A percentile compares a stretch with the other conserved stretches of the same genome.
phyloP scores from a whole-genome alignment of 30 jellyfish, hydroid and myxozoan species.

The Pelagia noctiluca region DNA sequence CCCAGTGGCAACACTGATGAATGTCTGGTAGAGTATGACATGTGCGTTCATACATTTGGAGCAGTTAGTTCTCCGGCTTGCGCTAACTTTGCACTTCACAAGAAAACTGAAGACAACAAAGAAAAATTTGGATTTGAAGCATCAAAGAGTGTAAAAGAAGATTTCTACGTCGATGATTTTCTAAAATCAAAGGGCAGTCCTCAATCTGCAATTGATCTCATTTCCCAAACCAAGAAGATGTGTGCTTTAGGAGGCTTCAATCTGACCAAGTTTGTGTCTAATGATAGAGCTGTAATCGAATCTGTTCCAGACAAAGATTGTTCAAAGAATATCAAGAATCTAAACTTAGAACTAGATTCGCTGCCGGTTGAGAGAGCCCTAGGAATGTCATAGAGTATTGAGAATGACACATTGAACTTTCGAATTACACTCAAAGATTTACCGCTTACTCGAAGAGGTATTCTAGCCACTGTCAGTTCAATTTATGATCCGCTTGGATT shows the following conservation, averaged over 20 bases:
- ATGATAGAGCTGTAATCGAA: conserved; percentile 29
- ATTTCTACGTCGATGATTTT: conserved; percentile 48
- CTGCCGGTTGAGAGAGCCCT: conserved; percentile 44
- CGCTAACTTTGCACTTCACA: conserved; percentile 38
- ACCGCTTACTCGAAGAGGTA: conserved; percentile 55
- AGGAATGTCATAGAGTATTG: conserved; percentile 28
- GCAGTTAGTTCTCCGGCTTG: conserved; percentile 50
- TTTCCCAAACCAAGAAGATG: conserved; percentile 29
- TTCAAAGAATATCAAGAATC: conserved; percentile 26
- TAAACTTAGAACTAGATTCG: conserved; percentile 22
- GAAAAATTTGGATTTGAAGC: conserved; percentile 10
- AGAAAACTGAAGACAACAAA: no score
- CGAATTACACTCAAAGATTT: conserved; percentile 28
- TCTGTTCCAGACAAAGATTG: conserved; percentile 34
- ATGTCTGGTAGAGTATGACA: conserved; percentile 43
- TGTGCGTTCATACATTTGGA: conserved; percentile 50
- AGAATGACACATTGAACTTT: conserved; percentile 19
- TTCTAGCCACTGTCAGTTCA: conserved; percentile 55
- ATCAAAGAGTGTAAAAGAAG: background rate
- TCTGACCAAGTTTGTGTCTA: conserved; percentile 37
- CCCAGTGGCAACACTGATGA: conserved; percentile 47
- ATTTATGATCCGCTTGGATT: conserved; percentile 60
- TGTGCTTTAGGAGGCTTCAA: conserved; percentile 36
- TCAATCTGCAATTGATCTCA: background rate
- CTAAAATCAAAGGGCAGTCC: conserved; percentile 44